Evolutionary conservation across 2,888 invertebrate species (phyloP).

Genomic region (Drosophila multiciliata): DNA sequence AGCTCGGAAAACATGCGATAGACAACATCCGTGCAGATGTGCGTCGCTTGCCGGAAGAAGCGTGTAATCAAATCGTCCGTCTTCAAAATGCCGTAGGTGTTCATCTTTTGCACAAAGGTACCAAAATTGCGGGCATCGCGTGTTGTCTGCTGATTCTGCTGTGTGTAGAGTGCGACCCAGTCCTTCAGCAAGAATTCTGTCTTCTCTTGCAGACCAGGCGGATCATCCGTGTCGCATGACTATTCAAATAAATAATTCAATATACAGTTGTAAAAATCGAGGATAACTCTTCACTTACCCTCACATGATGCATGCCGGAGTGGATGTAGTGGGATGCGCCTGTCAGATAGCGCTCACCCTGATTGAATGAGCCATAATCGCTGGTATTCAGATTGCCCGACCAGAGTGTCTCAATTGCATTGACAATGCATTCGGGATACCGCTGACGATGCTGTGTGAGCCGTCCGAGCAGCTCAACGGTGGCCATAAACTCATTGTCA

Average conservation of each 20-base stretch:
- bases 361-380: constrained; percentile 77
- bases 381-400: constrained; percentile 85
- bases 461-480: constrained; percentile 92
- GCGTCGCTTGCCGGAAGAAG: constrained; percentile 98
- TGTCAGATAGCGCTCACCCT: constrained; percentile 90
- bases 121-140: constrained; percentile 96
- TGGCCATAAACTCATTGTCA: constrained; percentile 94
- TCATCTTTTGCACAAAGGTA: constrained; percentile 98
- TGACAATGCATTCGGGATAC: constrained; percentile 93
- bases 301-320: constrained; percentile 94
- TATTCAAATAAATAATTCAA: constrained; percentile 29
- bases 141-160: constrained; percentile 87
- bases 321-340: constrained; percentile 96
- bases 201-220: constrained; percentile 96
- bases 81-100: constrained; percentile 97
- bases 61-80: constrained; percentile 98
- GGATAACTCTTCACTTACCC: constrained; percentile 86
- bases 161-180: constrained; percentile 95
- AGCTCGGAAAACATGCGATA: constrained; percentile 93
- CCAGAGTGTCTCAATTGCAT: constrained; percentile 92
- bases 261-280: background rate
- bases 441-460: constrained; percentile 91
- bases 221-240: constrained; percentile 96
- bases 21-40: constrained; percentile 97
- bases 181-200: constrained; percentile 97